These are phyloP conservation scores for Spodoptera litura DNA, from an alignment of 1,140 invertebrate genomes.

Conservation along the genomic window DNA sequence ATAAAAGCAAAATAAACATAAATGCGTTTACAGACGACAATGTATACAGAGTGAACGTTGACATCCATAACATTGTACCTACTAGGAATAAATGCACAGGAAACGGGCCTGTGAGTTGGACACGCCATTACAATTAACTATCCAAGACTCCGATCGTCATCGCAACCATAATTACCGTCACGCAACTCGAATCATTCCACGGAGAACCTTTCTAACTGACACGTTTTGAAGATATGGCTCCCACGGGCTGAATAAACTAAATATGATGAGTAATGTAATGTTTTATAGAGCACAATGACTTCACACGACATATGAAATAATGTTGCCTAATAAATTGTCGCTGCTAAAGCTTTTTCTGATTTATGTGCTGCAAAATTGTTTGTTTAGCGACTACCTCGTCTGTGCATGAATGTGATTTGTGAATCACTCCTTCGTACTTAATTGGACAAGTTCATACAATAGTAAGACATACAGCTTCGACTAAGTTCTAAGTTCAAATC, in stretches of 20 bases:
- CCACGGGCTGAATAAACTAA: constrained; percentile 50
- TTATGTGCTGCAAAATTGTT: too few species aligned
- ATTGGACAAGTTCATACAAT: too few species aligned
- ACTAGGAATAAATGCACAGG: constrained; percentile 67
- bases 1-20: background rate
- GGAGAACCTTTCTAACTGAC: constrained; percentile 52
- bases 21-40: background rate
- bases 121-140: constrained; percentile 74
- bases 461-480: too few species aligned
- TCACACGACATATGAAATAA: background rate
- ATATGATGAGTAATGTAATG: constrained; percentile 27
- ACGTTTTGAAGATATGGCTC: constrained; percentile 50
- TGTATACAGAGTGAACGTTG: background rate
- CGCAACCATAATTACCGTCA: constrained; percentile 74
- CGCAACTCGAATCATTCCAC: constrained; percentile 59
- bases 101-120: constrained; percentile 62
- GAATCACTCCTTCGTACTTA: too few species aligned
- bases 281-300: constrained; percentile 10
- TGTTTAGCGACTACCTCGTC: too few species aligned
- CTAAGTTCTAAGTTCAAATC: too few species aligned
- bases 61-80: constrained; percentile 49
- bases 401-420: too few species aligned
- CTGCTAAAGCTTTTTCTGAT: too few species aligned
- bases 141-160: constrained; percentile 70
- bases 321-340: background rate